Percentiles rank a stretch among this genome's conserved stretches.
Conservation (phyloP, 2,113 vertebrate species). For the Daboia siamensis region DNA sequence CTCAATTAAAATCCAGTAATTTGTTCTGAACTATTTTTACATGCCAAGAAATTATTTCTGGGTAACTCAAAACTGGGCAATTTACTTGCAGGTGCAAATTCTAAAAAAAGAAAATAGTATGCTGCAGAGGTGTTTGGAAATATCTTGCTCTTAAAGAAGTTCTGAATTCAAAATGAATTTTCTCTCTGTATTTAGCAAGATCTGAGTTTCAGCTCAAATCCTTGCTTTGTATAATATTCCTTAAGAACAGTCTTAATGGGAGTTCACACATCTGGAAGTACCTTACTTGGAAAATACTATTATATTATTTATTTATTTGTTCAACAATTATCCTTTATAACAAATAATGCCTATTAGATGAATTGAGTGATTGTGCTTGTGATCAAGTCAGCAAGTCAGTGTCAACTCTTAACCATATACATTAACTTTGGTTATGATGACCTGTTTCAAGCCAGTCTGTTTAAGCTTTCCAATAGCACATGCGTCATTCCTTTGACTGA, state of each 20-base stretch:
- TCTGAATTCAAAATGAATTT: not conserved
- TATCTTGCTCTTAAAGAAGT: not conserved
- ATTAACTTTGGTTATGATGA: not conserved
- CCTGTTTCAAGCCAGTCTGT: not conserved
- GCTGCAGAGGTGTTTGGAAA: not conserved
- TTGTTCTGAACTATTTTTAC: not conserved
- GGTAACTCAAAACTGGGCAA: not conserved
- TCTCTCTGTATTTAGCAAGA: not conserved
- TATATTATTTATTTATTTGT: not conserved
- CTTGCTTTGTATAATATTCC: not conserved
- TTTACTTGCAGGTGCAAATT: not conserved
- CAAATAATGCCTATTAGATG: not conserved
- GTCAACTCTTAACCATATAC: not conserved
- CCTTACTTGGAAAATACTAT: not conserved
- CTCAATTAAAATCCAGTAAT: not conserved
- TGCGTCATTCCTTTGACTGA: not conserved
- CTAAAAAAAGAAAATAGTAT: not conserved
- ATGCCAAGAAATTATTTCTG: not conserved
- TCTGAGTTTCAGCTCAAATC: not conserved
- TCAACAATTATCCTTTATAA: not conserved
- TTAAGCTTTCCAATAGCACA: not conserved
- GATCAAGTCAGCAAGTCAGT: not conserved
- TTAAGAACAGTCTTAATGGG: not conserved
- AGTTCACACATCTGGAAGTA: not conserved
- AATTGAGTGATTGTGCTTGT: not conserved